Evolutionary conservation across 92 coral and sea anemone species (phyloP), one percentile per base, ranked within the genome.

Genomic region (Epizoanthus ramosus): DNA sequence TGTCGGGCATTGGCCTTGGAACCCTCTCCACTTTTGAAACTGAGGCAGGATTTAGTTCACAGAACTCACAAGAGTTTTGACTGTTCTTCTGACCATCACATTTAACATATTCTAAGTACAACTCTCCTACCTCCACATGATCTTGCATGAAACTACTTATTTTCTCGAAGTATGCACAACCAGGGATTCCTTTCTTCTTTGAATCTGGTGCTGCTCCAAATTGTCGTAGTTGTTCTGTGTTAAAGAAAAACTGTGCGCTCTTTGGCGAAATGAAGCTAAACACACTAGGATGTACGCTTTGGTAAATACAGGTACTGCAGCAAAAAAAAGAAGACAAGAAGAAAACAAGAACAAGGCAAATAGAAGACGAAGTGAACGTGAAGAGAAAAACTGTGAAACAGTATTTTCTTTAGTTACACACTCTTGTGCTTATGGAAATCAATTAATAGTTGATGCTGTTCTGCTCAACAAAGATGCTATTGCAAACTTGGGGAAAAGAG

Each of bases 241-340:
- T 77, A 41, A 77, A 77, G 80, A 86, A 84, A 85, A 89, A 75
- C 47, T 85, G 92, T 15, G 23, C 25, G 16, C n/a, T 58, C 64
- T 75, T 80, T 45, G 74, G 59, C 73, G 89, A 79, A 56, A 79
- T 70, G 77, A 79, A 79, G 89, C 57, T 57, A 86, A 86, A 70
- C 75, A 57, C 85, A 86, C 58, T 14, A 80, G 85, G 80, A 86
- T 80, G 85, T 86, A 79, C 77, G 85, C 85, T 41, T 54, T 80
- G 68, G 80, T 68, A 66, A 86, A 68, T 54, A 74, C 57, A 73
- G 74, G 79, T 37, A 56, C 85, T 57, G 50, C 89, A 85, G 68
- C 63, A 21, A 68, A 63, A 79, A 86, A 86, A 58, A 86, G 85
- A 86, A 86, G 89, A 67, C 85, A 77, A 86, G 70, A 86, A 85